Conservation (phyloP, 2,797 vertebrate species). For the Pristis pectinata region DNA sequence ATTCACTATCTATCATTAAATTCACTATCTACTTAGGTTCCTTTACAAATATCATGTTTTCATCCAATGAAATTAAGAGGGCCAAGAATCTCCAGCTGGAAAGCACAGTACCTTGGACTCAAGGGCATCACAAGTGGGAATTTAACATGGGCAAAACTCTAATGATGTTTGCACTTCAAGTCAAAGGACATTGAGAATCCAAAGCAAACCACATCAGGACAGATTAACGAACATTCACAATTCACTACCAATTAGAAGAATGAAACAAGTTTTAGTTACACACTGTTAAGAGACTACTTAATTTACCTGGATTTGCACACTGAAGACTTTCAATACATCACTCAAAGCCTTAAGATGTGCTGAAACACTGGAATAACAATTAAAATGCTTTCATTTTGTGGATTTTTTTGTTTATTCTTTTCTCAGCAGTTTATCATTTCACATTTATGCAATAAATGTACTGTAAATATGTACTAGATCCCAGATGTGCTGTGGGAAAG, state of each 20-base stretch:
- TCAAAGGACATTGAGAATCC: slow-evolving; percentile 1
- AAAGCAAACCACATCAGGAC: background rate
- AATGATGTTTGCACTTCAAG: background rate
- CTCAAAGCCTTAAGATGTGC: background rate
- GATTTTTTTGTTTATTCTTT: slow-evolving; percentile 10
- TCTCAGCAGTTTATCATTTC: background rate
- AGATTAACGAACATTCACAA: background rate
- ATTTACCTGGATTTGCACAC: background rate
- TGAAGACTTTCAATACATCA: background rate
- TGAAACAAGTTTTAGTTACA: slow-evolving; percentile 6
- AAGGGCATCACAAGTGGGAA: background rate
- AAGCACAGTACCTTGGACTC: background rate
- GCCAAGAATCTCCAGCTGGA: background rate
- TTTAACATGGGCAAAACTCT: background rate
- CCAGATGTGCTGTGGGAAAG: slow-evolving; percentile 12
- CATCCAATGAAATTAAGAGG: background rate
- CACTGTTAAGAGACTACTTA: slow-evolving; percentile 12
- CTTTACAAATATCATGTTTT: background rate
- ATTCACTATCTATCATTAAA: slow-evolving; percentile 4
- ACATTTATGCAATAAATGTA: slow-evolving; percentile 22
- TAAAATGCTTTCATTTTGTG: slow-evolving; percentile 7
- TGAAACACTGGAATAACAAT: background rate
- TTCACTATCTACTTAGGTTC: background rate
- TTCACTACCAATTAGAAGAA: background rate
- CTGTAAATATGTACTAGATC: background rate